These are phyloP conservation scores for Pachyuromys duprasi DNA, from an alignment of 2,797 vertebrate genomes.

Conservation along the genomic window DNA sequence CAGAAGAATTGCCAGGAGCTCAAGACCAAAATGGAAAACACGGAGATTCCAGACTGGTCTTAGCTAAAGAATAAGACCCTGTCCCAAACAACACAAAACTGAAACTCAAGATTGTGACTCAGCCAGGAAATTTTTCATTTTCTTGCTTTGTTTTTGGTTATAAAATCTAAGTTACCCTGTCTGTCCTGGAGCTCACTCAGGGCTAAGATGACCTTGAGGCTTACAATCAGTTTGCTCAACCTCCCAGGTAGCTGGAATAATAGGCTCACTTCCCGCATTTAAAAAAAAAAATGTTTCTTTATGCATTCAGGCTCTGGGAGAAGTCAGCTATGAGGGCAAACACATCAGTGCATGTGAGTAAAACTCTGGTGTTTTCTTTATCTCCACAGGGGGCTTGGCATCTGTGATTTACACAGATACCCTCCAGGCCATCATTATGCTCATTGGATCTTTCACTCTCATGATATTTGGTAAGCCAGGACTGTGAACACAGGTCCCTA, in stretches of 20 bases:
- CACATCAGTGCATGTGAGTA: background rate
- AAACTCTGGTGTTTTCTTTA: constrained; percentile 27
- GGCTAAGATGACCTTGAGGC: background rate
- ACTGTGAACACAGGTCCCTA: accelerated
- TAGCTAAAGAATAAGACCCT: background rate
- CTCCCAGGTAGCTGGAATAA: background rate
- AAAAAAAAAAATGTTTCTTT: background rate
- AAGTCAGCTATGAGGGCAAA: background rate
- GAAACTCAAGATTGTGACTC: background rate
- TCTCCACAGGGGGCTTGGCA: constrained; percentile 92
- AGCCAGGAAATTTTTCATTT: background rate
- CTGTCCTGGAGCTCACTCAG: background rate
- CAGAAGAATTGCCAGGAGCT: background rate
- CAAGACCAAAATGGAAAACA: background rate
- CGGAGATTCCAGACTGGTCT: background rate
- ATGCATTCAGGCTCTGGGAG: no score
- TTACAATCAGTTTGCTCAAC: background rate
- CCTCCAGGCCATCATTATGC: constrained; percentile 96
- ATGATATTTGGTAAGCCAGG: constrained; percentile 92
- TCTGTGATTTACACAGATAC: constrained; percentile 99
- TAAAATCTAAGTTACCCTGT: background rate
- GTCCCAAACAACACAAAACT: background rate
- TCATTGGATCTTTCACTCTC: constrained; percentile 95
- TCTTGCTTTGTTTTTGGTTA: background rate
- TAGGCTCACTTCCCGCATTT: background rate